Base-by-base conservation (phyloP, 1,140 invertebrate species). In the Panonychus citri region DNA sequence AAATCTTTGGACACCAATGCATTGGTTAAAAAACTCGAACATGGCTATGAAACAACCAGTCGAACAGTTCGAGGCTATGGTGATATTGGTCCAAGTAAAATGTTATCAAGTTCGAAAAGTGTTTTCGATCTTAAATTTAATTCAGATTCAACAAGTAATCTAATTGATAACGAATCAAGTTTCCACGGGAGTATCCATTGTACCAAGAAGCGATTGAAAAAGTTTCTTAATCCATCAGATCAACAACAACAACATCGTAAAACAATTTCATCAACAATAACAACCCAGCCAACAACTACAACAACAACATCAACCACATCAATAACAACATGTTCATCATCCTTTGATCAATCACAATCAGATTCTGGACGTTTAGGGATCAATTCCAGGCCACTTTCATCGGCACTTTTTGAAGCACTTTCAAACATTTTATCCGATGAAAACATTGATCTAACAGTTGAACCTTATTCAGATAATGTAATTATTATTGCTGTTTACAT, bases 381-480 rank as follows among this genome's bases (percentile, higher is more conserved):
- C 7, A 54, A 28, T 17, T 54, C 55, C 13, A 56, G 53, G 21
- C 48, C 50, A 5, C 4, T 52, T 12, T 53, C 52, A 21, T n/a
- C 28, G 24, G 55, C 57, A 15, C 48, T 62, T 37, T 39, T 53
- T 12, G 55, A 59, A 50, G 50, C 56, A 24, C 46, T 62, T 3
- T 37, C 53, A 3, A 51, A 57, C 19, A 69, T 70, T 55, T 60
- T 72, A 4, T 60, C 62, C 17, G 65, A 66, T 19, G 70, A 72
- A 56, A 65, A 61, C n/a, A 72, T 72, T 46, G 67, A 71, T 57
- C 60, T 72, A 8, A 63, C 67, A 24, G 52, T 57, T 34, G 66
- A 68, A 55, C 70, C 70, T 4, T 71, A 69, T 58, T 66, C 68
- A 17, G 65, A 65, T 53, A 59, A 64, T 52, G 69, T 70, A 56